These are phyloP conservation scores for Myrmophylax atrothorax DNA, from an alignment of 2,113 vertebrate genomes.

Conservation along the genomic window DNA sequence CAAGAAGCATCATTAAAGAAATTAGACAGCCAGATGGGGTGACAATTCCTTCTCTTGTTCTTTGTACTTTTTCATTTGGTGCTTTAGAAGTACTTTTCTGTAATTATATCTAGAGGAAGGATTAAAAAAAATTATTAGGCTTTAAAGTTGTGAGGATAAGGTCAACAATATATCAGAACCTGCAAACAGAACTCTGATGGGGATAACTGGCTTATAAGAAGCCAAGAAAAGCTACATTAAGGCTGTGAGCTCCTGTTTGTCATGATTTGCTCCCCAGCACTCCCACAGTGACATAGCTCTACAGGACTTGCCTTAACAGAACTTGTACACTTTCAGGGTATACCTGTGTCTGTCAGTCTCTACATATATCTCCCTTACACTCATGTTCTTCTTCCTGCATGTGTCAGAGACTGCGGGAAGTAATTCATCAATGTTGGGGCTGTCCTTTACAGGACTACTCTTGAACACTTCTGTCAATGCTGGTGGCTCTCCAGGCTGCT, in stretches of 20 bases:
- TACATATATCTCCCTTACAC: neutral
- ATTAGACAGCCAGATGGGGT: neutral
- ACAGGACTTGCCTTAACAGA: neutral
- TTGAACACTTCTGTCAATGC: rapidly evolving
- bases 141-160: neutral
- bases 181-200: neutral
- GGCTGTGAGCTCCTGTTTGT: neutral
- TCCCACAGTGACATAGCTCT: neutral
- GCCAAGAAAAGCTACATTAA: neutral
- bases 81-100: neutral
- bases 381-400: neutral
- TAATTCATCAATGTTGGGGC: rapidly evolving
- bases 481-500: neutral
- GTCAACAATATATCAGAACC: neutral
- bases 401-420: neutral
- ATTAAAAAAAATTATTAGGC: neutral
- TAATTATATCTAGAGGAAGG: neutral
- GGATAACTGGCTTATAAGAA: neutral
- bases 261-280: neutral
- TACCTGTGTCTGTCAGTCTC: neutral
- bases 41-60: neutral
- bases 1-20: neutral
- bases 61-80: neutral
- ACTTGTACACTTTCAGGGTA: neutral
- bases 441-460: neutral